Conservation (phyloP, 2,888 invertebrate species). For the Choristoneura rosaceana region DNA sequence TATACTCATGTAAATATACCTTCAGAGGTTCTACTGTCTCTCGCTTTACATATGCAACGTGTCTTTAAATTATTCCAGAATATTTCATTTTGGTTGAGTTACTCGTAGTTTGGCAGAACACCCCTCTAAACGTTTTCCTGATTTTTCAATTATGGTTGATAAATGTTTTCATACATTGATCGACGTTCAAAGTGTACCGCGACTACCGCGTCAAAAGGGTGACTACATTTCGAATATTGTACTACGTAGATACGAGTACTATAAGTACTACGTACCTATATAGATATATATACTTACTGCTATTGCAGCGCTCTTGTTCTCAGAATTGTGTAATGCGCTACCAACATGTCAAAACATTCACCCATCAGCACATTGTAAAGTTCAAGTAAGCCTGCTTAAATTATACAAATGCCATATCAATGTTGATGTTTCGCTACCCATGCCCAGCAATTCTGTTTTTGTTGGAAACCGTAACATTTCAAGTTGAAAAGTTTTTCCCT, state of each 20-base stretch:
- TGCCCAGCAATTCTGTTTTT: neutral
- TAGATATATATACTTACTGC: too few relatives aligned
- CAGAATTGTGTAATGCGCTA: neutral
- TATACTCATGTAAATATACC: neutral
- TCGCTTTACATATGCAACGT: neutral
- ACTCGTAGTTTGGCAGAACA: too few relatives aligned
- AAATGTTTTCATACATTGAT: too few relatives aligned
- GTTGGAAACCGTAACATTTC: slow-evolving; percentile 1
- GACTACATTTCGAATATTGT: neutral
- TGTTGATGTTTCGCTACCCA: neutral
- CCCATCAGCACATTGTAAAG: neutral
- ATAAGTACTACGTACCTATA: too few relatives aligned
- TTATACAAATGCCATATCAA: neutral
- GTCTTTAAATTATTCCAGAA: too few relatives aligned
- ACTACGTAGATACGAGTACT: too few relatives aligned
- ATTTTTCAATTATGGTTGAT: too few relatives aligned
- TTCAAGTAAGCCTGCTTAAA: neutral
- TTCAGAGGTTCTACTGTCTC: neutral
- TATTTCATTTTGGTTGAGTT: too few relatives aligned
- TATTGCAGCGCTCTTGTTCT: neutral
- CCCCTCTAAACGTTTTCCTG: too few relatives aligned
- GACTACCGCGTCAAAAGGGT: too few relatives aligned
- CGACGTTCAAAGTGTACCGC: too few relatives aligned
- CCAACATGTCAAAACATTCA: neutral
- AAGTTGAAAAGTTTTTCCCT: neutral